Conservation (phyloP, 2,113 vertebrate species). For the Stictonetta naevosa region DNA sequence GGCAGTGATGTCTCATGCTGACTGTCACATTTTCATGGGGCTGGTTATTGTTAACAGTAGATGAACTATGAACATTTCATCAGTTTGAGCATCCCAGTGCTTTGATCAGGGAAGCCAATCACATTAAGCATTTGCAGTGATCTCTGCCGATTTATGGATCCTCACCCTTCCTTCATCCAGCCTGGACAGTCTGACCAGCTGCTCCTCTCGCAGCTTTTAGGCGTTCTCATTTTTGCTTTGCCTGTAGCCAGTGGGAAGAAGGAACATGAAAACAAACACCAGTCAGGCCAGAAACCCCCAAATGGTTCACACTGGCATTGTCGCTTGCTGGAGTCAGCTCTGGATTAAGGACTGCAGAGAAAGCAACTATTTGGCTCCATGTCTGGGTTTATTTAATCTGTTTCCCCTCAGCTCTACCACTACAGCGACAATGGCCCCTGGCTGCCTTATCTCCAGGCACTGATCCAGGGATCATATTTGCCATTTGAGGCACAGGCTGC, state of each 20-base stretch:
- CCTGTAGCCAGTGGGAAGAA: not conserved
- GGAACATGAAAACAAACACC: not conserved
- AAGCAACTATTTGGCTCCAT: not conserved
- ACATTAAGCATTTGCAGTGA: not conserved
- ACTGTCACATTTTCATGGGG: not conserved
- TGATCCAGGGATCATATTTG: not conserved
- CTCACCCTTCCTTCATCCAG: not conserved
- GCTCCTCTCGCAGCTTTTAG: not conserved
- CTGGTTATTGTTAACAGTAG: not conserved
- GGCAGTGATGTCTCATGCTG: not conserved
- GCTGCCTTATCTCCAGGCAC: not conserved
- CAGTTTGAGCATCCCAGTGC: not conserved
- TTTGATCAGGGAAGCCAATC: not conserved
- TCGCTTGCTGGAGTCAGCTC: rapidly evolving
- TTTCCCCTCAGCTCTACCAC: not conserved
- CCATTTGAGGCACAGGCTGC: not conserved
- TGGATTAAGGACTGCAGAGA: not conserved
- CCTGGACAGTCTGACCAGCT: not conserved
- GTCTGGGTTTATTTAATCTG: not conserved
- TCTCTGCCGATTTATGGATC: not conserved
- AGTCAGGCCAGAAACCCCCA: not conserved
- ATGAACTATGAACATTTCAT: not conserved
- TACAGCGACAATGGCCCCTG: not conserved
- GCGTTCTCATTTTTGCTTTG: not conserved
- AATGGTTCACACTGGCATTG: not conserved